Percentiles rank a stretch among this genome's conserved stretches.
These are phyloP conservation scores for Scylla paramamosain DNA, from an alignment of 1,140 invertebrate genomes.

Conservation along the genomic window DNA sequence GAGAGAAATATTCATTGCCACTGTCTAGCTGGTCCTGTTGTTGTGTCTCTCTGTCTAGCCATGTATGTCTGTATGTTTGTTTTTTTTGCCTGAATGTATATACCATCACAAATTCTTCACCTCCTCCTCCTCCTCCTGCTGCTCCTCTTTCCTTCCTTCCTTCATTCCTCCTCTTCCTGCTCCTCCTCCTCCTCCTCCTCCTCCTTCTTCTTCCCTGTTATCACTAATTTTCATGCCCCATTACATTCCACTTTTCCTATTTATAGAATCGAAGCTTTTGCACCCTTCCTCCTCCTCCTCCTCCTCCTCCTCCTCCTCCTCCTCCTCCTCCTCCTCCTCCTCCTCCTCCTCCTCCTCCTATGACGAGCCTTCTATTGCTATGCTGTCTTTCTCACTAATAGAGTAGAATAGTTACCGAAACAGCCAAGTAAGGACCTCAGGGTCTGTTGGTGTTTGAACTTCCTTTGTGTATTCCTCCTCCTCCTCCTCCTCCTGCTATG, in stretches of 20 bases:
- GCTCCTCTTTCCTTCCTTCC: not conserved
- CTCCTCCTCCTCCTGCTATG: too few relatives aligned
- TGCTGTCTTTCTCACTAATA: not conserved
- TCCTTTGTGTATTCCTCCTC: not conserved
- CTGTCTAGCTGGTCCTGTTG: not conserved
- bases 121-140: not conserved
- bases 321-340: slow-evolving; percentile 24
- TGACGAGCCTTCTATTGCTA: too few relatives aligned
- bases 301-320: slow-evolving; percentile 35
- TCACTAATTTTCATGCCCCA: too few relatives aligned
- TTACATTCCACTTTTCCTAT: too few relatives aligned
- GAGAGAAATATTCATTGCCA: not conserved
- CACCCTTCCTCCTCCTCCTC: not conserved
- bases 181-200: not conserved
- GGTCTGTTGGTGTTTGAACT: too few relatives aligned
- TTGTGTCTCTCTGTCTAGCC: not conserved
- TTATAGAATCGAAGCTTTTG: too few relatives aligned
- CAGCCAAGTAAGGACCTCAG: too few relatives aligned
- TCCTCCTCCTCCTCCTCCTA: slow-evolving; percentile 39
- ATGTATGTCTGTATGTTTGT: not conserved
- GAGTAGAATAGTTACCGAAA: too few relatives aligned
- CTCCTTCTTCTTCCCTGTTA: not conserved
- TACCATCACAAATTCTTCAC: not conserved
- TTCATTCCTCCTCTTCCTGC: not conserved
- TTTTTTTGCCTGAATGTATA: not conserved